Conservation (phyloP, 2,113 vertebrate genomes). For the Actinemys pallida region DNA sequence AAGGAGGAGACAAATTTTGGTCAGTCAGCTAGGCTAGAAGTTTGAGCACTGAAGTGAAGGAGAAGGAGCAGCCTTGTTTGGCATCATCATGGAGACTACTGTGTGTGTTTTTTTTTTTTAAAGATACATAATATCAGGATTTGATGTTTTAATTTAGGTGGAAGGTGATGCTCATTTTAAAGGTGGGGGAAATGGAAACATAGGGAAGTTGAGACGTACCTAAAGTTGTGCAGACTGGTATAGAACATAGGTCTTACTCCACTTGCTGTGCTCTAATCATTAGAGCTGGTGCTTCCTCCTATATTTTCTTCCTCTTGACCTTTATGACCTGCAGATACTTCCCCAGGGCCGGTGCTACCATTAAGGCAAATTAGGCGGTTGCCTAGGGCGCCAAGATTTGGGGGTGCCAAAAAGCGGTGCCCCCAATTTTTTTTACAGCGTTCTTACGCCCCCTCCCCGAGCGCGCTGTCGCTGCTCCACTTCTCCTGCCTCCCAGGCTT, state of each 20-base stretch:
- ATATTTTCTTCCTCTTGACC: not conserved
- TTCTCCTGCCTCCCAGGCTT: no score
- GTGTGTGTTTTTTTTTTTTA: not conserved
- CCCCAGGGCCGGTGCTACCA: not conserved
- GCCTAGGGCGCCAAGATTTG: no score
- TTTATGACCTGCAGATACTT: not conserved
- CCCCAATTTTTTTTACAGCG: no score
- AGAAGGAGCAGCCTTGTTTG: not conserved
- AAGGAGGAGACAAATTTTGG: not conserved
- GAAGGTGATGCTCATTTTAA: not conserved
- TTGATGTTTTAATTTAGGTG: not conserved
- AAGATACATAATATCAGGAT: not conserved
- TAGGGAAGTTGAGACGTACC: fast-evolving
- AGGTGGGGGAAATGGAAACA: not conserved
- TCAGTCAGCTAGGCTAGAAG: not conserved
- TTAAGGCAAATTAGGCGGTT: no score
- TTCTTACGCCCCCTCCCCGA: no score
- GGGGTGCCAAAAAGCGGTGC: no score
- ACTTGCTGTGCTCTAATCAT: not conserved
- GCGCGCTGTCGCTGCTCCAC: no score
- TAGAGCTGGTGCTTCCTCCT: not conserved
- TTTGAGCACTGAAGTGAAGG: not conserved
- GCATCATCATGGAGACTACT: not conserved
- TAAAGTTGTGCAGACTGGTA: not conserved
- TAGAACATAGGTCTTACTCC: not conserved